Evolutionary conservation across 2,113 vertebrate genomes (phyloP).

Genomic region (Diadophis punctatus): DNA sequence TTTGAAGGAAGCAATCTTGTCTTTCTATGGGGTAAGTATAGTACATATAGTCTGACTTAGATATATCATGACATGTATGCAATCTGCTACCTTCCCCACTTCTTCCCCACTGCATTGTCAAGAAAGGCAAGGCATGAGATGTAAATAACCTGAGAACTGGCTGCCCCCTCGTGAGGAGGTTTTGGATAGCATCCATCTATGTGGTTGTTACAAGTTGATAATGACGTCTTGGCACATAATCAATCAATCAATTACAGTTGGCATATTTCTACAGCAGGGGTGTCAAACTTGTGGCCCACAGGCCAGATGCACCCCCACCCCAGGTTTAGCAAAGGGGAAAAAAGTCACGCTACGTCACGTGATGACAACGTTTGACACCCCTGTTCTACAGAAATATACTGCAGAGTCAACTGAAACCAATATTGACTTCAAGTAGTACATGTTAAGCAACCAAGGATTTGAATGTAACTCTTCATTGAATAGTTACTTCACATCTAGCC

Average conservation of each 20-base stretch:
- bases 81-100: not conserved
- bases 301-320: too few species aligned
- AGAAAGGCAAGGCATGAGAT: not conserved
- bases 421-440: not conserved
- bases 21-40: not conserved
- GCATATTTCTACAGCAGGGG: not conserved
- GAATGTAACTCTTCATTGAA: not conserved
- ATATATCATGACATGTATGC: not conserved
- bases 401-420: not conserved
- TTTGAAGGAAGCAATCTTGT: not conserved
- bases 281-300: too few species aligned
- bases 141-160: not conserved
- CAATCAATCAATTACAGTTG: not conserved
- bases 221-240: not conserved
- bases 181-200: not conserved
- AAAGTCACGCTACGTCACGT: too few species aligned
- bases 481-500: not conserved
- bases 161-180: not conserved
- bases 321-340: too few species aligned
- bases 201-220: not conserved
- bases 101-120: not conserved
- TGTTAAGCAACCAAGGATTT: not conserved
- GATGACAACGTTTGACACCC: too few species aligned
- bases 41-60: not conserved
- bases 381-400: not conserved